These are phyloP conservation scores for Dipodomys ordii DNA, from an alignment of 2,113 vertebrate species.

Conservation along the genomic window DNA sequence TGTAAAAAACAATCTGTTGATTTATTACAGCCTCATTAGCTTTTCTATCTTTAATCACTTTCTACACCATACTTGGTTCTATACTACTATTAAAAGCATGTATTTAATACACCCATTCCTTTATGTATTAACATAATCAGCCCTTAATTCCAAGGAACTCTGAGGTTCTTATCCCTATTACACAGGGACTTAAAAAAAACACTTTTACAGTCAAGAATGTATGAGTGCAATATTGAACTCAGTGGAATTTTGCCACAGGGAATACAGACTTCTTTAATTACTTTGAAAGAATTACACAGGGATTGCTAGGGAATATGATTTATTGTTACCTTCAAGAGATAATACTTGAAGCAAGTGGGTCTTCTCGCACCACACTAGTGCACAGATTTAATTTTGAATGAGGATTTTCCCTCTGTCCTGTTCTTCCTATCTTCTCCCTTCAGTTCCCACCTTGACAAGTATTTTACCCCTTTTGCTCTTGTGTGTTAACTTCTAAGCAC, in stretches of 20 bases:
- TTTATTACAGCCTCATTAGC: not conserved
- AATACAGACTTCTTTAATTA: slow-evolving; percentile 32
- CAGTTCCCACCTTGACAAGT: not conserved
- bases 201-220: not conserved
- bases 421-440: not conserved
- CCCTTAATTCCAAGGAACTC: not conserved
- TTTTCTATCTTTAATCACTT: not conserved
- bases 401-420: not conserved
- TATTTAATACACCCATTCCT: not conserved
- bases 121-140: slow-evolving; percentile 9
- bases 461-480: not conserved
- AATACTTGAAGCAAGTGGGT: not conserved
- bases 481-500: not conserved
- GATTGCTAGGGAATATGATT: slow-evolving; percentile 2
- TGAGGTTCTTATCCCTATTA: not conserved
- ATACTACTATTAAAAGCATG: not conserved
- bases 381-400: not conserved
- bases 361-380: not conserved
- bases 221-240: not conserved
- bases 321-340: not conserved
- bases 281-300: not conserved
- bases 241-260: not conserved
- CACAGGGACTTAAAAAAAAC: too few species aligned
- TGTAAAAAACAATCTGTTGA: not conserved
- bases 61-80: not conserved